Evolutionary conservation across 2,113 vertebrate species (phyloP).

Genomic region (Baryphthengus martii): DNA sequence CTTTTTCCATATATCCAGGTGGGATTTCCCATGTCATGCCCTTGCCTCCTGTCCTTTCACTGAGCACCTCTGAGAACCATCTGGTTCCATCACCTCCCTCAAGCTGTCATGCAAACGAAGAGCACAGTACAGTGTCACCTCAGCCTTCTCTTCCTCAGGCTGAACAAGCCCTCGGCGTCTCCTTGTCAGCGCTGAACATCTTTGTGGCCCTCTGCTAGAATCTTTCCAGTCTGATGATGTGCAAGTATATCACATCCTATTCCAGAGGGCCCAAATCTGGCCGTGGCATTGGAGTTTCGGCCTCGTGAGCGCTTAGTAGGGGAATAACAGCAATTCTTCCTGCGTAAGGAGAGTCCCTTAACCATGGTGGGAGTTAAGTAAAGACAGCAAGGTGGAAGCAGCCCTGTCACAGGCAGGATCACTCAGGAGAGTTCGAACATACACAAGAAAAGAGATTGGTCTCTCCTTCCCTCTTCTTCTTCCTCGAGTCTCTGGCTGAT

Average conservation of each 20-base stretch:
- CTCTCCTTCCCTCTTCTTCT: neutral
- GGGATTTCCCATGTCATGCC: neutral
- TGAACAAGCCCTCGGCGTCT: neutral
- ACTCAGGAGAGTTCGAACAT: neutral
- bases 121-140: neutral
- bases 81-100: neutral
- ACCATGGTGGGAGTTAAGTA: neutral
- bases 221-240: neutral
- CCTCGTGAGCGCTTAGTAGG: neutral
- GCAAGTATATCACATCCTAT: neutral
- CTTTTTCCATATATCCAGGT: neutral
- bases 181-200: neutral
- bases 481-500: neutral
- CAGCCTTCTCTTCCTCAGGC: neutral
- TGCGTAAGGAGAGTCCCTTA: neutral
- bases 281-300: neutral
- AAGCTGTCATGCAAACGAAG: neutral
- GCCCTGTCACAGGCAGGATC: neutral
- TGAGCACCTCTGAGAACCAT: neutral
- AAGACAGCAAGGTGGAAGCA: neutral
- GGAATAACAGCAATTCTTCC: neutral
- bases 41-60: neutral
- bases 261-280: neutral
- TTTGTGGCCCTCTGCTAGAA: neutral
- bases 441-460: neutral